Evolutionary conservation across 2,888 invertebrate genomes (phyloP), one percentile per base, ranked within the genome.

Genomic region (Hypselothyrea guttata): DNA sequence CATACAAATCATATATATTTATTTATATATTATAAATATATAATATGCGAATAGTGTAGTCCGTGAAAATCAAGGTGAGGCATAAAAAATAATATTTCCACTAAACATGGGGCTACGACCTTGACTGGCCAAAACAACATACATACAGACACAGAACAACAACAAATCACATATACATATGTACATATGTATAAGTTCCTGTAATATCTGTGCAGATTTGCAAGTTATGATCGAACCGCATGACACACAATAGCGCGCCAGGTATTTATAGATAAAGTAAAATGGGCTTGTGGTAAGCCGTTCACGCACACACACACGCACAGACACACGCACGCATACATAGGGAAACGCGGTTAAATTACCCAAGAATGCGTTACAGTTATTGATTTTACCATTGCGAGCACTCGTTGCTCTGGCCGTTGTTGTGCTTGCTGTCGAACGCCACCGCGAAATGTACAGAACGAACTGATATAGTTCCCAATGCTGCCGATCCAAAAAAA

Each of bases 381-480:
- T 59, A 73, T 78, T 73, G 78, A 75, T 75, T 79, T 72, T 89
- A 89, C 88, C 88, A 89, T 89, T 75, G 79, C 84, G 69, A 81
- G 75, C 73, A 78, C 66, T 82, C 74, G 73, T 62, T 71, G 77
- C 75, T 82, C 73, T 65, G 62, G 68, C 61, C 64, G 79, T 71
- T 71, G 53, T 54, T 84, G 78, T 54, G 44, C 53, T 81, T 85
- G 83, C 75, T 79, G 75, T 83, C 86, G 78, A 85, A 78, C 88
- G 88, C 89, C 88, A 89, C 88, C 87, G 76, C 86, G 88, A 83
- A 87, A 69, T 74, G 84, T 81, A 71, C 84, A 87, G 78, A 88
- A 73, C 75, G 86, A 82, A 88, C 89, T 89, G 74, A 88, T 77
- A 66, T 81, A 77, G 63, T 87, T 86, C 78, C 89, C 89, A 85